phyloP scores from a whole-genome alignment of 2,113 vertebrate genomes.

The Trichechus manatus region DNA sequence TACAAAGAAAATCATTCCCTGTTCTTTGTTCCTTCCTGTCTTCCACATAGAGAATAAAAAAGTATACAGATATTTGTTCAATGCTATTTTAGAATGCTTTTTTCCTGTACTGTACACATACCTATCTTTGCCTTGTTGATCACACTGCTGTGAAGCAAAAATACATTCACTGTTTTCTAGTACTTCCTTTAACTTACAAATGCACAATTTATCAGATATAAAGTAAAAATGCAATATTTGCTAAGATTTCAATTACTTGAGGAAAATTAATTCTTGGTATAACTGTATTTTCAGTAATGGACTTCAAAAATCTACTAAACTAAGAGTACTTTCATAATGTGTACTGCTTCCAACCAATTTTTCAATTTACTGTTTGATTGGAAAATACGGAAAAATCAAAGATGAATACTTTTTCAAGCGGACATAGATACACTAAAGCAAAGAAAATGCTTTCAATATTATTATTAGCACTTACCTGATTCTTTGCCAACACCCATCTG shows the following conservation, averaged over 20 bases:
- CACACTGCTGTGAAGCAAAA: constrained; percentile 28
- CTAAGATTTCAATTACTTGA: background rate
- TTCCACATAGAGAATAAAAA: background rate
- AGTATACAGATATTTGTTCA: background rate
- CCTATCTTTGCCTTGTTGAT: background rate
- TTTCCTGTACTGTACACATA: background rate
- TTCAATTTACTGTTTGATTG: background rate
- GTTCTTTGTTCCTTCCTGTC: background rate
- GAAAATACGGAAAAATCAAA: constrained; percentile 50
- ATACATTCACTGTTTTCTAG: background rate
- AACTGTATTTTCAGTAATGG: background rate
- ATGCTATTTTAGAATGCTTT: constrained; percentile 14
- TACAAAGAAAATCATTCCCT: constrained; percentile 1
- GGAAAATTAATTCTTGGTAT: constrained; percentile 48
- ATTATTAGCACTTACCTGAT: constrained; percentile 90
- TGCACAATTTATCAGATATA: constrained; percentile 10
- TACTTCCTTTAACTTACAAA: constrained; percentile 39
- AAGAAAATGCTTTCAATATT: background rate
- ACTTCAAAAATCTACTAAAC: constrained; percentile 1
- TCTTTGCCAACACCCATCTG: constrained; percentile 99
- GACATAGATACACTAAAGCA: constrained; percentile 35
- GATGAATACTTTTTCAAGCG: constrained; percentile 20
- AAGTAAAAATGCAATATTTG: constrained; percentile 57
- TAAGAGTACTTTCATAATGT: constrained; percentile 25
- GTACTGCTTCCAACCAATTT: background rate